A percentile compares a stretch with the other conserved stretches of the same genome.
phyloP scores from a whole-genome alignment of 2,113 vertebrate species.

The Oostethus manadensis region DNA sequence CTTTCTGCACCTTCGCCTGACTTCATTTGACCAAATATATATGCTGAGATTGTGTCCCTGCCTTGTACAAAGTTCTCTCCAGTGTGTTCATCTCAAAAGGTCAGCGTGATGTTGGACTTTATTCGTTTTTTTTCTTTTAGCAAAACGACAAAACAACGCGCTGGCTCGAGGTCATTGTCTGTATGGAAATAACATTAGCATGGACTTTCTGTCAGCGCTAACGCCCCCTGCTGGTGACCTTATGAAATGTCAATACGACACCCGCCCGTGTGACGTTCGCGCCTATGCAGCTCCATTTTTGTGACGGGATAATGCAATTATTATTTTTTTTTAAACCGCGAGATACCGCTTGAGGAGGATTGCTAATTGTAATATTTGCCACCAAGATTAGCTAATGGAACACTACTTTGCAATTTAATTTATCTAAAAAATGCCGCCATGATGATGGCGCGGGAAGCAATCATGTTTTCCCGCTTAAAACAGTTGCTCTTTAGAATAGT shows the following conservation, averaged over 20 bases:
- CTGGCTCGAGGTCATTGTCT: neutral
- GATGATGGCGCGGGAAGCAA: neutral
- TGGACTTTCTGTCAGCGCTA: neutral
- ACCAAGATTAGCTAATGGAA: neutral
- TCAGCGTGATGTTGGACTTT: conserved; percentile 3
- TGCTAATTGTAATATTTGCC: neutral
- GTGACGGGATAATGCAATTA: neutral
- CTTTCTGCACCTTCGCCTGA: neutral
- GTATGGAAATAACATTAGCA: neutral
- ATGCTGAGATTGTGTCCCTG: no score
- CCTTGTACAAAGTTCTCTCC: neutral
- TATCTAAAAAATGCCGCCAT: neutral
- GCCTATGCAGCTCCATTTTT: neutral
- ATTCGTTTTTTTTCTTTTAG: neutral
- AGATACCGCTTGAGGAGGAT: neutral
- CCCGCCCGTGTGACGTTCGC: neutral
- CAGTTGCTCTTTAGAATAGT: neutral
- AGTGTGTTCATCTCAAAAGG: neutral
- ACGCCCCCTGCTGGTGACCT: conserved; percentile 8
- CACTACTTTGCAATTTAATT: conserved; percentile 1
- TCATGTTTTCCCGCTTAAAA: neutral
- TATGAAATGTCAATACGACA: conserved; percentile 3
- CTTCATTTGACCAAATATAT: neutral
- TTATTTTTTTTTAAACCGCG: neutral
- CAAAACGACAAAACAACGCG: neutral